Evolutionary conservation across 1,140 invertebrate species (phyloP).

Genomic region (Drosophila navojoa): DNA sequence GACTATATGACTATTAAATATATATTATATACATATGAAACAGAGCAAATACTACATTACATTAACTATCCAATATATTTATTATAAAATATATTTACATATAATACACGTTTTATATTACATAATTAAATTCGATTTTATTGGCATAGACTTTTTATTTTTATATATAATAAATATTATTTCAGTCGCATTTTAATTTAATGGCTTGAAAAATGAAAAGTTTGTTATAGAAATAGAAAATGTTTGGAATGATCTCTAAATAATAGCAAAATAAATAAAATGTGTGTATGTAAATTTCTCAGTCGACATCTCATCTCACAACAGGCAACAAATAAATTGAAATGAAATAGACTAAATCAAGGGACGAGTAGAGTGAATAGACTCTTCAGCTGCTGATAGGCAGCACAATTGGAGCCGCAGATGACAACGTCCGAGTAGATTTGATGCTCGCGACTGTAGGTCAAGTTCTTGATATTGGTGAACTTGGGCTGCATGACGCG

Average conservation of each 20-base stretch:
- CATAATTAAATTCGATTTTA: slow-evolving; percentile 46
- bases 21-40: no score
- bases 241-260: slow-evolving; percentile 5
- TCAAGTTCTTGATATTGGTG: slow-evolving; percentile 70
- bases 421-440: slow-evolving; percentile 77
- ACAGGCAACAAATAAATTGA: neutral
- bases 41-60: no score
- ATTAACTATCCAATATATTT: no score
- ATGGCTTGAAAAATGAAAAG: neutral
- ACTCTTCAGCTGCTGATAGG: slow-evolving; percentile 31
- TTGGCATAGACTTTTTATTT: slow-evolving; percentile 5
- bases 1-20: no score
- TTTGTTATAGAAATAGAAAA: neutral
- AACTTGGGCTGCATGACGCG: slow-evolving; percentile 69
- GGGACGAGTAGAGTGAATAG: slow-evolving; percentile 23
- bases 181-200: slow-evolving; percentile 18
- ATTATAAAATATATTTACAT: no score
- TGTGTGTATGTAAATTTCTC: no score
- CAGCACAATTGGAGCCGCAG: slow-evolving; percentile 57
- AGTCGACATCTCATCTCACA: neutral
- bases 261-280: no score
- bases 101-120: no score
- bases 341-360: slow-evolving; percentile 8
- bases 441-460: slow-evolving; percentile 75
- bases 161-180: neutral